These are phyloP conservation scores for Leucosticte australis DNA, from an alignment of 2,113 vertebrate species.

Conservation along the genomic window DNA sequence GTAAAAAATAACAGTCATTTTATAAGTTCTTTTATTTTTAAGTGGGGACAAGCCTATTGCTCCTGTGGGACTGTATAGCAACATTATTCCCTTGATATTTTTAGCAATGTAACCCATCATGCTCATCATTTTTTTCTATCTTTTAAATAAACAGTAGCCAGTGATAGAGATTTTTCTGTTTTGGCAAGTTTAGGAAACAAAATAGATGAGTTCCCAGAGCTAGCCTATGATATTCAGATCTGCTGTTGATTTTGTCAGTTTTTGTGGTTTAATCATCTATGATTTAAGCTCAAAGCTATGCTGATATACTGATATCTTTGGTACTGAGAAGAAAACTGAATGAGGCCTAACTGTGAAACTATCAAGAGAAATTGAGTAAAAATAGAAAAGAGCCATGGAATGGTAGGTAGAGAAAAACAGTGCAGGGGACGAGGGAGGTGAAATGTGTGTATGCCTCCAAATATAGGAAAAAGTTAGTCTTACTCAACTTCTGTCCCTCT, in stretches of 20 bases:
- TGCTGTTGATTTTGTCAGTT: rapidly evolving
- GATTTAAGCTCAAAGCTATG: background rate
- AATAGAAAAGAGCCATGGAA: background rate
- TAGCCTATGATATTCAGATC: background rate
- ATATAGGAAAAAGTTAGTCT: background rate
- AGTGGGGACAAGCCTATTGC: background rate
- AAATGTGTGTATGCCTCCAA: rapidly evolving
- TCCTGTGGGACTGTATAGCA: background rate
- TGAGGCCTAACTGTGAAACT: background rate
- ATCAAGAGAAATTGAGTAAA: background rate
- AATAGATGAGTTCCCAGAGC: background rate
- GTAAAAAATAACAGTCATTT: background rate
- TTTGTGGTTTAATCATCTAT: background rate
- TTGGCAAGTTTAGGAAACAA: background rate
- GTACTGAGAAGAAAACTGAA: background rate
- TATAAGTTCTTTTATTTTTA: background rate
- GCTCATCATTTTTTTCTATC: background rate
- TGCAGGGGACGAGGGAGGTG: background rate
- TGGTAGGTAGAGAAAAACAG: background rate
- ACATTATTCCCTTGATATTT: background rate
- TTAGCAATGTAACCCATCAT: background rate
- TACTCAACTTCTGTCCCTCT: background rate
- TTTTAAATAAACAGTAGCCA: background rate
- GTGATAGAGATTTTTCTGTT: background rate
- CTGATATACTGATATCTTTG: background rate